Percentiles rank a stretch among this genome's conserved stretches.
Conservation (phyloP, 2,797 vertebrate genomes). For the Alauda arvensis region DNA sequence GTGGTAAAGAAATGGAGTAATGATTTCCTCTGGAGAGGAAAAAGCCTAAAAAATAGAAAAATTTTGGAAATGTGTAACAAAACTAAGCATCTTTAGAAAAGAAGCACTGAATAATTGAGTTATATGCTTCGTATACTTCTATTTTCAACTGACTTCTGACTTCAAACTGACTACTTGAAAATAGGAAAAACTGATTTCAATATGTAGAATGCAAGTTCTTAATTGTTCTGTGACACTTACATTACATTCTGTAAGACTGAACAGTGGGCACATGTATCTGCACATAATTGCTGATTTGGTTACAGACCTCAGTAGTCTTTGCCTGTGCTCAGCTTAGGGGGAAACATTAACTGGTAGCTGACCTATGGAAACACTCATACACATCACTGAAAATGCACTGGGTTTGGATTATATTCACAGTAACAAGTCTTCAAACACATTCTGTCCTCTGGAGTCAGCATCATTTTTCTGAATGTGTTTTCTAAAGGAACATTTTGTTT, state of each 20-base stretch:
- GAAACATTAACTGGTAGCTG: background rate
- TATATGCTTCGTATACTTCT: background rate
- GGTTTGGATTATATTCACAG: background rate
- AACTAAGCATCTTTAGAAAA: background rate
- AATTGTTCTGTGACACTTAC: background rate
- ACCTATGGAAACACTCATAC: background rate
- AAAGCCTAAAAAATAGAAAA: background rate
- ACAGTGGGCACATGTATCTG: background rate
- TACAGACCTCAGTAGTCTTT: background rate
- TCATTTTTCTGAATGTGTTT: background rate
- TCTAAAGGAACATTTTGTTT: constrained; percentile 30
- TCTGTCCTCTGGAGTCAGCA: background rate
- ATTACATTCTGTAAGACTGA: background rate
- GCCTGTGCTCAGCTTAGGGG: background rate
- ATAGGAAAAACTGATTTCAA: background rate
- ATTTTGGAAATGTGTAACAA: background rate
- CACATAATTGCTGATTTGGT: background rate
- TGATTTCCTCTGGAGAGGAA: background rate
- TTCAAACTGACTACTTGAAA: background rate
- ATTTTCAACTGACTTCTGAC: background rate
- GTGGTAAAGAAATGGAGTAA: background rate
- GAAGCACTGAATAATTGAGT: background rate
- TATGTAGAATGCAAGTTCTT: background rate
- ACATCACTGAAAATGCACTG: background rate
- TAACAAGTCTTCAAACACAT: background rate